Evolutionary conservation across 2,888 invertebrate species (phyloP), one percentile per base, ranked within the genome.

Genomic region (Conops quadrifasciatus): DNA sequence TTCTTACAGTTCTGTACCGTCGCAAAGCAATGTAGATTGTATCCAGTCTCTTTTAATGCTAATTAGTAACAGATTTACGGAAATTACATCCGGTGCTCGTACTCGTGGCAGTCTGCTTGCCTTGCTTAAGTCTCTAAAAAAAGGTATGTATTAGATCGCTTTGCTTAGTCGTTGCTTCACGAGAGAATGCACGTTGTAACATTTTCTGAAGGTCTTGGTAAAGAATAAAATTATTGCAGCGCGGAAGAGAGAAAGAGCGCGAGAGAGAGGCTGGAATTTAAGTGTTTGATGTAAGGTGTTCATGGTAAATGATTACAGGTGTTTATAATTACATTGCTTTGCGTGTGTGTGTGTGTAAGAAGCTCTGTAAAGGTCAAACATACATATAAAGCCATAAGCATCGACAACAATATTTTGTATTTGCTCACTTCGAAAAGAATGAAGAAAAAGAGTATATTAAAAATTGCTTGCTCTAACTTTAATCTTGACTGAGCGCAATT

Each of bases 1-100:
- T 36, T 36, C 9, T 9, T 36, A 36, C 9, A 36, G 9, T 9
- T 7, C 4, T 9, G 9, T 4, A 36, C 36, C 36, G 36, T 36
- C 5, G 36, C 36, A 36, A 45, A 26, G 16, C 58, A 59, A 45
- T 28, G 45, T 26, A 59, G 28, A 28, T 45, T 28, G 45, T 36
- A 36, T 36, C 36, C 36, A 59, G 59, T 67, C 67, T 47, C 26
- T 58, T 67, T 67, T 67, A 45, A 67, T 67, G 67, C 24, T 67
- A 67, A 67, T 67, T 67, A 67, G 67, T 58, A 67, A 58, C 58
- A 59, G 67, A 58, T 67, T 67, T 45, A 58, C 26, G 21, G 24
- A 67, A 58, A 59, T 67, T 67, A 47, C 45, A 56, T 19, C 66
- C 43, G 36, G 21, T 30, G 36, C 53, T 16, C 21, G 30, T 51